Evolutionary conservation across 2,797 vertebrate species (phyloP).

Genomic region (Eulemur coronatus): DNA sequence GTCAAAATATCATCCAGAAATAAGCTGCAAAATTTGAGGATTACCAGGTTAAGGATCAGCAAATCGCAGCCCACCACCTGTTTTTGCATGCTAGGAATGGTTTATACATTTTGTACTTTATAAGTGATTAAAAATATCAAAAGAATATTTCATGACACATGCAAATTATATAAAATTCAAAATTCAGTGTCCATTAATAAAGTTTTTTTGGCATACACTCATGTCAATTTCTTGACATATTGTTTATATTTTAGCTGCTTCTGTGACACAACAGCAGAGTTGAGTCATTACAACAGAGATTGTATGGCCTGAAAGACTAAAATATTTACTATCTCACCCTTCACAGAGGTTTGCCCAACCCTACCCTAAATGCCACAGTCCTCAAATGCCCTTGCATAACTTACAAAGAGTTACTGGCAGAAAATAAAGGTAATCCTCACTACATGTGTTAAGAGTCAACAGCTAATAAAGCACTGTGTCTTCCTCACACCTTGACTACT

Average conservation of each 20-base stretch:
- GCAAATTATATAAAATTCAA: background rate
- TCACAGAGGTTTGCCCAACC: background rate
- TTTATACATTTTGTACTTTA: background rate
- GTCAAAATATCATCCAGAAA: background rate
- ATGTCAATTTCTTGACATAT: background rate
- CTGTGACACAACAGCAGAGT: background rate
- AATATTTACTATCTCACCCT: background rate
- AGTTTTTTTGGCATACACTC: background rate
- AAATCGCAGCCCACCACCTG: background rate
- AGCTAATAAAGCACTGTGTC: background rate
- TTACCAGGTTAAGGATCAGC: background rate
- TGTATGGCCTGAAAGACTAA: background rate
- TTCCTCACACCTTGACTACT: background rate
- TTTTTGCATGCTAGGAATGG: background rate
- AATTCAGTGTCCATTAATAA: background rate
- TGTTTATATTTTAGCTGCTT: background rate
- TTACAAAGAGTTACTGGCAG: background rate
- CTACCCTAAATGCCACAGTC: background rate
- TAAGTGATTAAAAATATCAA: background rate
- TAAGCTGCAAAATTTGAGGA: background rate
- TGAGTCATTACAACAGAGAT: background rate
- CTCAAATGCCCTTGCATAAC: background rate
- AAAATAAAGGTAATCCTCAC: constrained; percentile 5
- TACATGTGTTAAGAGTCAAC: background rate
- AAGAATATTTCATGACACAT: background rate